Evolutionary conservation across 2,113 vertebrate genomes (phyloP).

Genomic region (Nycticryphes semicollaris): DNA sequence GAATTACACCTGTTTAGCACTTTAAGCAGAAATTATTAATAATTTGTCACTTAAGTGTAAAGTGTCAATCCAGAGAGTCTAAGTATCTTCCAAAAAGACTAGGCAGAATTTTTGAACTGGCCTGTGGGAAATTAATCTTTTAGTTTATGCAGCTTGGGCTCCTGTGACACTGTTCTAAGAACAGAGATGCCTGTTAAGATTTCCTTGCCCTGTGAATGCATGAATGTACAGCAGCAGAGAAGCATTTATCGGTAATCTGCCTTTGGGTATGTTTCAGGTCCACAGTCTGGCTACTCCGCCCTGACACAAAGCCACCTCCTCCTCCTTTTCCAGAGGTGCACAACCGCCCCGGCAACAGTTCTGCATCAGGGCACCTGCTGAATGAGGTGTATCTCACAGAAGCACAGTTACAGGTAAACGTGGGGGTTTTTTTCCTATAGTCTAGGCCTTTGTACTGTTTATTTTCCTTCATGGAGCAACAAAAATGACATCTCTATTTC

Average conservation of each 20-base stretch:
- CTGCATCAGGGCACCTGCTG: fast-evolving
- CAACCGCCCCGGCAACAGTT: no score
- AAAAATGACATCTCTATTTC: background rate
- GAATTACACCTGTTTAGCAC: background rate
- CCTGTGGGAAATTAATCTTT: background rate
- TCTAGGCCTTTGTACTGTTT: no score
- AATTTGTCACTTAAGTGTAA: background rate
- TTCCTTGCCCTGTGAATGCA: background rate
- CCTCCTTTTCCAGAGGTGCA: background rate
- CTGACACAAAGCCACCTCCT: fast-evolving
- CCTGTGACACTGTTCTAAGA: fast-evolving
- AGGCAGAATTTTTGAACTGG: background rate
- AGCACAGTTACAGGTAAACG: background rate
- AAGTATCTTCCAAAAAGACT: background rate
- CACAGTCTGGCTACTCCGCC: fast-evolving
- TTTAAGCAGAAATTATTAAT: background rate
- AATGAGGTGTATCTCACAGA: background rate
- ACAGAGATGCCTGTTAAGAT: fast-evolving
- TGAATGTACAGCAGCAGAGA: no score
- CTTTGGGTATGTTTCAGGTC: fast-evolving
- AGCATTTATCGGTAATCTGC: no score
- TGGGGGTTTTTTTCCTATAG: fast-evolving
- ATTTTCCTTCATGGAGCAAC: background rate
- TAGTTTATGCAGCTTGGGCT: background rate
- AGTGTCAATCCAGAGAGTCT: background rate